Evolutionary conservation across 2,797 vertebrate species (phyloP).

Genomic region (Diplodus sargus): DNA sequence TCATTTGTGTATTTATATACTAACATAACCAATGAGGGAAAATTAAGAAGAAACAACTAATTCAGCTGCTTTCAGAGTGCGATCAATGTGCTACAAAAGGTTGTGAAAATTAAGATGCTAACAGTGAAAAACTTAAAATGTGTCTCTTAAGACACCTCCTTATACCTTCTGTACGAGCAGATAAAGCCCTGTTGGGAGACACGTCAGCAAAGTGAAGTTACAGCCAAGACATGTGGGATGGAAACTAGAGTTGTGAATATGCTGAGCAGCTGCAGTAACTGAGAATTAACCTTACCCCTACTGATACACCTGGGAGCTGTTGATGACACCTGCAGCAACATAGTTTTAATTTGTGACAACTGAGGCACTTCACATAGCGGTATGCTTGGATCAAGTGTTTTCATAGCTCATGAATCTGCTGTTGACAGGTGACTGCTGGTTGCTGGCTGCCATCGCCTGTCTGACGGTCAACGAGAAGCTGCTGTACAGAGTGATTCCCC

Average conservation of each 20-base stretch:
- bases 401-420: slow-evolving; percentile 44
- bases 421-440: slow-evolving; percentile 90
- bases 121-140: not conserved
- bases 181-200: not conserved
- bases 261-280: not conserved
- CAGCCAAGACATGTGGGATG: not conserved
- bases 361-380: not conserved
- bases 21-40: not conserved
- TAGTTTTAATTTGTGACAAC: slow-evolving; percentile 16
- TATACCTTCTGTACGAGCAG: not conserved
- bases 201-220: not conserved
- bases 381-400: slow-evolving; percentile 19
- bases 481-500: slow-evolving; percentile 91
- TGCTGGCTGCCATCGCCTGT: slow-evolving; percentile 95
- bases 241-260: slow-evolving; percentile 4
- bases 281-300: not conserved
- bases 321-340: slow-evolving; percentile 6
- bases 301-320: not conserved
- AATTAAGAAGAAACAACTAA: not conserved
- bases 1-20: too few relatives aligned
- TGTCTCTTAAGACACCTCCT: not conserved
- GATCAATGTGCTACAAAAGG: not conserved
- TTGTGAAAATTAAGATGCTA: not conserved
- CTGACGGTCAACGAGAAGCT: slow-evolving; percentile 91
- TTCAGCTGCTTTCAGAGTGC: not conserved